A percentile compares a stretch with the other conserved stretches of the same genome.
These are phyloP conservation scores for Orientallactaga sibirica DNA, from an alignment of 2,797 vertebrate species.

Conservation along the genomic window DNA sequence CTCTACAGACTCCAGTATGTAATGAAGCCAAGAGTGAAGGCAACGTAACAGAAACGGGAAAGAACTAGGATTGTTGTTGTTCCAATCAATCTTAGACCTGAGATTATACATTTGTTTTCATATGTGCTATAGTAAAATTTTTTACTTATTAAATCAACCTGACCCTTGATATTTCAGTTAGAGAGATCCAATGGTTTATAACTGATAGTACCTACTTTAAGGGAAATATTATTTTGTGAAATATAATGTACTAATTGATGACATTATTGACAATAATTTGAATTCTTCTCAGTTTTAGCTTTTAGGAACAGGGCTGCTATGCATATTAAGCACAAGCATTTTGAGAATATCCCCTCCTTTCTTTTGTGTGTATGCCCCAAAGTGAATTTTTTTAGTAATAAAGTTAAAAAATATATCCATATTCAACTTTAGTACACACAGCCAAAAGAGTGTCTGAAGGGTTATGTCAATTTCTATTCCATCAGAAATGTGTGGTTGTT, in stretches of 20 bases:
- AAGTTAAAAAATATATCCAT: neutral
- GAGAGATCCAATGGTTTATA: neutral
- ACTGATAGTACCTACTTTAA: neutral
- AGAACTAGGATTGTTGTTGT: neutral
- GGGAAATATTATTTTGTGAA: constrained; percentile 52
- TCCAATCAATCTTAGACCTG: neutral
- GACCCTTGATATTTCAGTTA: constrained; percentile 20
- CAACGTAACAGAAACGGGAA: neutral
- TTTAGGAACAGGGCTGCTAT: neutral
- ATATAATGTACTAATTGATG: neutral
- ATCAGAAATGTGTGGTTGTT: neutral
- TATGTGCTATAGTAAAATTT: neutral
- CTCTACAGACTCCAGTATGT: neutral
- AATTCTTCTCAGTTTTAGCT: neutral
- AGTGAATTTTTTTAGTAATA: constrained; percentile 30
- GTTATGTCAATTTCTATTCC: neutral
- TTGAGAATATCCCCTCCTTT: constrained; percentile 7
- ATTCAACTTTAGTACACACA: constrained; percentile 16
- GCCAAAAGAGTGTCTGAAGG: neutral
- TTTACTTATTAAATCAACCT: neutral
- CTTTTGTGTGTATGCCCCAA: neutral
- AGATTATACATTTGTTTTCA: neutral
- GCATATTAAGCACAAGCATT: neutral
- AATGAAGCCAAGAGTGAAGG: neutral
- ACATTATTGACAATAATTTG: neutral